Conservation (phyloP, 2,113 vertebrate species). For the Trachemys scripta region DNA sequence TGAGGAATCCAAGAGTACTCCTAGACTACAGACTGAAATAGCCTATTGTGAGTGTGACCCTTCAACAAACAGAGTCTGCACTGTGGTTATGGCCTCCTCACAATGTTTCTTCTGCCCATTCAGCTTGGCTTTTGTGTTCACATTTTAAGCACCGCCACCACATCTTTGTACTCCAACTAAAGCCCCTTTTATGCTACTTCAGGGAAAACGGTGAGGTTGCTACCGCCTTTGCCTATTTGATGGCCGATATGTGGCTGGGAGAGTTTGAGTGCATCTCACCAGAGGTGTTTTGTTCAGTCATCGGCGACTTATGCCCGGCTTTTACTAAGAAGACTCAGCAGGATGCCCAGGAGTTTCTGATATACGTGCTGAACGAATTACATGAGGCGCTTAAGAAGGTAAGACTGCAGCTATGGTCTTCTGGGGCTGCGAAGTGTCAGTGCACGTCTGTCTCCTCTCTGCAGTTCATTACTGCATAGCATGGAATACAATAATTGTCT, state of each 20-base stretch:
- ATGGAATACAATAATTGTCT: background rate
- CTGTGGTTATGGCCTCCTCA: background rate
- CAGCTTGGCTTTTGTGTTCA: background rate
- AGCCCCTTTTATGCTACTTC: background rate
- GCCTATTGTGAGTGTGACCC: background rate
- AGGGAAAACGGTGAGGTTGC: constrained; percentile 73
- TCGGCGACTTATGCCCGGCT: constrained; percentile 78
- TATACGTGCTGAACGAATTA: constrained; percentile 86
- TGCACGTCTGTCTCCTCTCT: background rate
- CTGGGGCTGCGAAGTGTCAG: background rate
- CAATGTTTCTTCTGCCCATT: rapidly evolving
- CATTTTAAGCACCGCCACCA: background rate
- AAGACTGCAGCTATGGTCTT: background rate
- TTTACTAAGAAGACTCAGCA: constrained; percentile 85
- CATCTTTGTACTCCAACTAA: background rate
- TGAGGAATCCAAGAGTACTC: background rate
- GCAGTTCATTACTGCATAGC: background rate
- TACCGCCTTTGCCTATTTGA: constrained; percentile 79
- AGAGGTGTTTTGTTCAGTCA: constrained; percentile 70
- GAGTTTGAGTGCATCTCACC: constrained; percentile 79
- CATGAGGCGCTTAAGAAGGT: constrained; percentile 88
- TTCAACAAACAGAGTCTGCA: background rate
- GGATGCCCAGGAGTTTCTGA: constrained; percentile 89
- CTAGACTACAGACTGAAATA: background rate
- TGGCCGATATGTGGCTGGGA: constrained; percentile 87